Percentiles rank a stretch among this genome's conserved stretches.
These are phyloP conservation scores for Pterostichus niger DNA, from an alignment of 2,888 invertebrate genomes.

Conservation along the genomic window DNA sequence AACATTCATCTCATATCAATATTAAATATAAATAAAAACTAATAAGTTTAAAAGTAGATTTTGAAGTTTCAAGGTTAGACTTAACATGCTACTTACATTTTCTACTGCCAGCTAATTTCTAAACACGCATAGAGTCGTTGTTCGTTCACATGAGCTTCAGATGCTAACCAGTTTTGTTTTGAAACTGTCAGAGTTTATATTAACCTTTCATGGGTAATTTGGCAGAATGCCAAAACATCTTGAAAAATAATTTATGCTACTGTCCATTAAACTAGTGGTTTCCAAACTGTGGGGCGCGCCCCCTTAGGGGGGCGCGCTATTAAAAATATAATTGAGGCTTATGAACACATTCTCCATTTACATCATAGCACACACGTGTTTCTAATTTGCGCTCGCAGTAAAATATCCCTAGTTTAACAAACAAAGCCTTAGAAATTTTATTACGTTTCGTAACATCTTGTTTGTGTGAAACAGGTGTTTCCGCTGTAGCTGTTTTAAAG, in stretches of 20 bases:
- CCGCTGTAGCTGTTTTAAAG: no score
- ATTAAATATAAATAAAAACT: slow-evolving; percentile 18
- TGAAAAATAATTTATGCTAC: not conserved
- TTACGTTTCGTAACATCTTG: no score
- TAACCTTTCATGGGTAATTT: slow-evolving; percentile 36
- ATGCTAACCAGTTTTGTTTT: slow-evolving; percentile 34
- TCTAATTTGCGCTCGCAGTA: no score
- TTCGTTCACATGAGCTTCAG: not conserved
- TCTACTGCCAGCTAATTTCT: slow-evolving; percentile 8
- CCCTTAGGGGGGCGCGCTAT: no score
- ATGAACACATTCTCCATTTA: no score
- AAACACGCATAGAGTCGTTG: not conserved
- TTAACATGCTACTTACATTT: slow-evolving; percentile 29
- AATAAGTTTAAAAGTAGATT: slow-evolving; percentile 24
- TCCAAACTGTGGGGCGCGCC: no score
- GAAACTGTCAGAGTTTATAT: slow-evolving; percentile 46
- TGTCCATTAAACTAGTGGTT: not conserved
- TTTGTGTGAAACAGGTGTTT: no score
- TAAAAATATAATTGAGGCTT: no score
- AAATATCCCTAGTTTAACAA: no score
- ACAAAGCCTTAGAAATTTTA: no score
- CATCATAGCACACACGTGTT: no score
- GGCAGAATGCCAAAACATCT: slow-evolving; percentile 24
- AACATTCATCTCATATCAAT: slow-evolving; percentile 27
- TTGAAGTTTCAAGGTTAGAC: slow-evolving; percentile 29